Base-by-base conservation (phyloP, 2,113 vertebrate species). In the Microcebus jonahi region DNA sequence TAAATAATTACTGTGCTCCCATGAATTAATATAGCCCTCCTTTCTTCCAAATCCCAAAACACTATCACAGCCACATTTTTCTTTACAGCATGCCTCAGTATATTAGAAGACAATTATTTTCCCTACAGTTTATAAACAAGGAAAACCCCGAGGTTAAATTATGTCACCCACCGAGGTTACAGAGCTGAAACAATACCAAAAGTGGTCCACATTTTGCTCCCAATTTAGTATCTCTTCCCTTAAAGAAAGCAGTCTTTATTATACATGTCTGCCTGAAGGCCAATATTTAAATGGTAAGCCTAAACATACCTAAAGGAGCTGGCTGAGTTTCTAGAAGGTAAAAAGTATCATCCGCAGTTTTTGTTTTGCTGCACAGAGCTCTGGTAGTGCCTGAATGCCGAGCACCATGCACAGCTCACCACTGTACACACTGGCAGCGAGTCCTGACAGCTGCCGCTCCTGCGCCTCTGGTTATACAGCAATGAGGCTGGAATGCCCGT, bases 391-490 rank as follows among this genome's bases (percentile, higher is more conserved):
- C 45, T 5, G 71, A 81, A 75, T 89, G 84, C 50, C 29, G 3
- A 0, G 80, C 39, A 45, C 61, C 0, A 0, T 91, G 97, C 0
- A 5, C 70, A 9, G 88, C 15, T 79, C 20, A 6, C 68, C 42
- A 95, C 73, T 97, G 96, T 96, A 80, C 39, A 4, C 21, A 0
- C 36, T 95, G 97, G 95, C 97, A 97, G 48, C 12, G n/a, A 88
- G 90, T 84, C 53, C 96, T 0, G 82, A 98, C 98, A 98, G 98
- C 98, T 98, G 98, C 93, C 18, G 91, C 77, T 45, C 3, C 0
- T 8, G 13, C 10, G 61, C 50, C 75, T 68, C 93, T 45, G 61
- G 42, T 53, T 50, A 27, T 34, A 27, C 29, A 83, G 73, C 71
- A 88, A 0, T 1, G 53, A 55, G 34, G n/a, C 0, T 50, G 65